Evolutionary conservation across 2,797 vertebrate species (phyloP), one percentile per base, ranked within the genome.

Genomic region (Crax fasciolata): DNA sequence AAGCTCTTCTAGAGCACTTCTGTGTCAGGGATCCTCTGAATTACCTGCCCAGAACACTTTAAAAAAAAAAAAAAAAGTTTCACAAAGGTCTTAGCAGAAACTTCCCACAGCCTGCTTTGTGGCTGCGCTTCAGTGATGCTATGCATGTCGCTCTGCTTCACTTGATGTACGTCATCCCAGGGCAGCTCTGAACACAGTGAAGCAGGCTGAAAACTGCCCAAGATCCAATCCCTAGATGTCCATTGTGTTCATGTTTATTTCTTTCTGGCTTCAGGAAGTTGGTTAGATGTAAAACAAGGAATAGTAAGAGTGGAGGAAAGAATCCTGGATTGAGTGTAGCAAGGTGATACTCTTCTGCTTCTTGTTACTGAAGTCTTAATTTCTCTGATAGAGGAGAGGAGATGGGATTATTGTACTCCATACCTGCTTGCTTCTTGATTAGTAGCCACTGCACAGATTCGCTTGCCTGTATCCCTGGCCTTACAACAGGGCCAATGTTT

Each of bases 271-370:
- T 71, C 27, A 58, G 75, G 51, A 85, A 32, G 68, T 72, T 49
- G 61, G 61, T 52, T 78, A 78, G 51, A n/a, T 70, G 27, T 20
- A 65, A 95, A 94, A 28, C 62, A 65, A 85, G 75, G 82, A 87
- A 16, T n/a, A 49, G 24, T 8, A 8, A n/a, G 71, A 68, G 24
- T 19, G 4, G 28, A 62, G 76, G 49, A 66, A 52, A 57, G 57
- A 20, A 74, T 55, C n/a, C 55, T 30, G 28, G 16, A 57, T 84
- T 11, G 39, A 35, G 19, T 15, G 16, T 18, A 32, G 51, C 58
- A 43, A 70, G 48, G 15, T 67, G 58, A 25, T 81, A 41, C 38
- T 72, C 24, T 20, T 85, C 17, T 7, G 3, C 54, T 87, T 48
- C 32, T 57, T 38, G 46, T 58, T 89, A 41, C 38, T 27, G 13